These are phyloP conservation scores for Falcunculus frontatus DNA, from an alignment of 2,113 vertebrate genomes.

Conservation along the genomic window DNA sequence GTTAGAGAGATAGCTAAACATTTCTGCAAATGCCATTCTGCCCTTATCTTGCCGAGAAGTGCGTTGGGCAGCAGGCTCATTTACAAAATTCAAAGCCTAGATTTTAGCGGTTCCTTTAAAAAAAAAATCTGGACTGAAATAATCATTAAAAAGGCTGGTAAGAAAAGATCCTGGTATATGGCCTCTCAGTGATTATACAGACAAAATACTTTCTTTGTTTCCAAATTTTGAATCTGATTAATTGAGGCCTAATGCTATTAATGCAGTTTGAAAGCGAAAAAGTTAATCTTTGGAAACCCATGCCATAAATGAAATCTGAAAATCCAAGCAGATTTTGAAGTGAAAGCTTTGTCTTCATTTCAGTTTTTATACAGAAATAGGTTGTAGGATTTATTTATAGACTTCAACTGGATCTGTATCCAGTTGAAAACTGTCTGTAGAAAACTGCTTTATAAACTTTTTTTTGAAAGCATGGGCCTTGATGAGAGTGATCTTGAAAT, in stretches of 20 bases:
- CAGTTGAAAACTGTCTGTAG: not conserved
- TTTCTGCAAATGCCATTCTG: conserved; percentile 78
- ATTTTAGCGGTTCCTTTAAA: conserved; percentile 58
- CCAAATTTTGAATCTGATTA: conserved; percentile 67
- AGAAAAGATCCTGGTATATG: conserved; percentile 51
- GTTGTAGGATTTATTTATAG: not conserved
- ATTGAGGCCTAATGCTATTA: conserved; percentile 64
- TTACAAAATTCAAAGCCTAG: conserved; percentile 74
- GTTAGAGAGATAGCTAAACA: conserved; percentile 79
- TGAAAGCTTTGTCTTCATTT: conserved; percentile 18
- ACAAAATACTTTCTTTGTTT: conserved; percentile 66
- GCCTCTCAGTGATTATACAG: conserved; percentile 57
- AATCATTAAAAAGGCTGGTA: conserved; percentile 46
- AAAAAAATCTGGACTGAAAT: conserved; percentile 46
- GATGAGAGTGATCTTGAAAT: not conserved
- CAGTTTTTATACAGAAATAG: not conserved
- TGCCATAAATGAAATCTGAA: conserved; percentile 40
- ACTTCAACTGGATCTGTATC: not conserved
- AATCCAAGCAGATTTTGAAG: conserved; percentile 47
- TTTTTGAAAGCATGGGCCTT: not conserved
- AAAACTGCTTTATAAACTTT: not conserved
- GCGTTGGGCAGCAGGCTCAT: conserved; percentile 62
- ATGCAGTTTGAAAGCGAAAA: conserved; percentile 55
- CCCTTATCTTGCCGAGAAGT: conserved; percentile 78
- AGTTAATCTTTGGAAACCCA: conserved; percentile 53